Evolutionary conservation across 2,113 vertebrate genomes (phyloP).

Genomic region (Anarhynchus alexandrinus): DNA sequence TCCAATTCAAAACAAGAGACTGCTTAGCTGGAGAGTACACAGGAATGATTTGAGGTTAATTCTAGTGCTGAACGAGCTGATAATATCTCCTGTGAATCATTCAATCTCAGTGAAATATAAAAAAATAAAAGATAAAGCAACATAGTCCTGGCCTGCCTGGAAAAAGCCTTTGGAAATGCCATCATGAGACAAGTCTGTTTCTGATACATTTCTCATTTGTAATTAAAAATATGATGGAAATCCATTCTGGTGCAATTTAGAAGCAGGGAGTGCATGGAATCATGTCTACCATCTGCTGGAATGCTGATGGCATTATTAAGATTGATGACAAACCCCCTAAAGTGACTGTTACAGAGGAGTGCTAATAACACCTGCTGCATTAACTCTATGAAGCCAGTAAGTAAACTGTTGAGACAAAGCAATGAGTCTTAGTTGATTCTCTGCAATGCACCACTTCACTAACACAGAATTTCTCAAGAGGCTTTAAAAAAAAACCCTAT

Average conservation of each 20-base stretch:
- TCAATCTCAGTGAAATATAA: not conserved
- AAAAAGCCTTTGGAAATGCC: slow-evolving; percentile 1
- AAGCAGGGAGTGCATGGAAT: slow-evolving; percentile 9
- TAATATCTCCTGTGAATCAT: not conserved
- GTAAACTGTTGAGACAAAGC: slow-evolving; percentile 3
- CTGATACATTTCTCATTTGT: slow-evolving; percentile 6
- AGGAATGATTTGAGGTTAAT: not conserved
- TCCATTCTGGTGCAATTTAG: not conserved
- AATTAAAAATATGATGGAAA: slow-evolving; percentile 51
- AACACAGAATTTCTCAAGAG: slow-evolving; percentile 13
- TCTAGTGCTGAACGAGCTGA: not conserved
- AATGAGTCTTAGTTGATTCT: not conserved
- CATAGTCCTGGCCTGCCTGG: not conserved
- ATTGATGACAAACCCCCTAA: slow-evolving; percentile 29
- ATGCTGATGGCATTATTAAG: slow-evolving; percentile 28
- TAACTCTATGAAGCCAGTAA: not conserved
- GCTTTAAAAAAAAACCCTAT: not conserved
- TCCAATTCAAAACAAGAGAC: not conserved
- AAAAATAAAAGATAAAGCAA: not conserved
- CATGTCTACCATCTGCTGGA: slow-evolving; percentile 27
- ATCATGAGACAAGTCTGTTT: not conserved
- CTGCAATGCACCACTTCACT: slow-evolving; percentile 31
- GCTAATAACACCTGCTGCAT: slow-evolving; percentile 29
- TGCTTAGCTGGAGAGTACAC: not conserved
- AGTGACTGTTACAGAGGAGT: slow-evolving; percentile 5